Evolutionary conservation across 2,113 vertebrate genomes (phyloP).

Genomic region (Cyanoliseus patagonus): DNA sequence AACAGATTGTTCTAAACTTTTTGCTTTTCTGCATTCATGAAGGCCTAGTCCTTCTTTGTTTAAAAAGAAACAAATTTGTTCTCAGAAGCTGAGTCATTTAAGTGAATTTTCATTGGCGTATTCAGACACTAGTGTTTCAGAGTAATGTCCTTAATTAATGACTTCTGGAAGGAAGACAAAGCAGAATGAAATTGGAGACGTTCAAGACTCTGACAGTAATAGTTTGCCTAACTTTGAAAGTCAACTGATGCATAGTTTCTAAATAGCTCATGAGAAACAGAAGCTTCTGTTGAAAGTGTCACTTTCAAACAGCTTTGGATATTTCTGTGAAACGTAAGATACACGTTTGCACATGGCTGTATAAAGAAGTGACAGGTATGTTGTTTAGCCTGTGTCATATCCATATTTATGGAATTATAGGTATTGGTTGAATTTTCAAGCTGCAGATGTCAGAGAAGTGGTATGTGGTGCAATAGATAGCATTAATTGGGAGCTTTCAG

Average conservation of each 20-base stretch:
- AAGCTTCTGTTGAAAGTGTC: neutral
- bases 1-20: constrained; percentile 29
- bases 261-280: neutral
- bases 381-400: neutral
- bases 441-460: neutral
- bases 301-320: neutral
- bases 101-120: neutral
- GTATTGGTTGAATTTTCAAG: neutral
- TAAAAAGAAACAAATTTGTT: constrained; percentile 29
- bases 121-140: constrained; percentile 4
- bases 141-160: constrained; percentile 37
- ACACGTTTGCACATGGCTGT: neutral
- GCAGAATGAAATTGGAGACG: neutral
- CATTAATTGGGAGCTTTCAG: neutral
- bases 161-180: constrained; percentile 14
- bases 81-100: constrained; percentile 24
- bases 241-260: neutral
- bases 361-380: neutral
- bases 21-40: neutral
- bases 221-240: neutral
- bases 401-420: neutral
- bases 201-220: constrained; percentile 12
- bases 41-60: neutral
- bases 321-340: neutral
- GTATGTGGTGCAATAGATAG: neutral